Evolutionary conservation across 2,888 invertebrate genomes (phyloP), one percentile per base, ranked within the genome.

Genomic region (Amblyjoppa fuscipennis): DNA sequence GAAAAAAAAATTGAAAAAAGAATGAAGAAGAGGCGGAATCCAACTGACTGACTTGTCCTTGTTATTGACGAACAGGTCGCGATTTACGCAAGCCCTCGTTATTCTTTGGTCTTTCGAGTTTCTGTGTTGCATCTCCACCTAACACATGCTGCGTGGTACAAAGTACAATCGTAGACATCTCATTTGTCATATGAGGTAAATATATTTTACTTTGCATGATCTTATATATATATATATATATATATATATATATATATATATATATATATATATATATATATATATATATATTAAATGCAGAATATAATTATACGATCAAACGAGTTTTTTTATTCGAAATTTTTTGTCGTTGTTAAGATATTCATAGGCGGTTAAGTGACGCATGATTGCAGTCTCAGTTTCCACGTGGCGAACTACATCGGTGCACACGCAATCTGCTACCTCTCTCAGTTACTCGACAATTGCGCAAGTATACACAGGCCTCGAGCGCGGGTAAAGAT

Each of bases 391-490:
- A 64, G 76, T 76, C 51, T 64, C 11, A 49, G 20, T 64, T 76
- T 76, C 82, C 82, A 82, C 85, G 82, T 76, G 70, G 76, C 71
- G 71, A 28, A 76, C 75, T 56, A 51, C 49, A 71, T 81, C 75
- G 84, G 71, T 77, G 68, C 59, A 82, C 78, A 74, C 85, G 82
- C 74, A 86, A 84, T 69, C 68, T 84, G 56, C 45, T 53, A 77
- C 51, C 56, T 84, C 82, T 80, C 79, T 51, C 77, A 73, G 68
- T 69, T 59, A 81, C 61, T 73, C 76, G 75, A 70, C 61, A 81
- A 84, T 86, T 86, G 70, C 86, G 84, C 78, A 82, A 84, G 51
- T 59, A 45, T n/a, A 56, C 34, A 49, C 34, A 16, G 45, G n/a
- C 9, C 13, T 28, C 66, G 28, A 51, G 53, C 68, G 68, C 53